Percentiles rank a stretch among this genome's conserved stretches.
phyloP scores from a whole-genome alignment of 2,797 vertebrate species.

The Pachyuromys duprasi region DNA sequence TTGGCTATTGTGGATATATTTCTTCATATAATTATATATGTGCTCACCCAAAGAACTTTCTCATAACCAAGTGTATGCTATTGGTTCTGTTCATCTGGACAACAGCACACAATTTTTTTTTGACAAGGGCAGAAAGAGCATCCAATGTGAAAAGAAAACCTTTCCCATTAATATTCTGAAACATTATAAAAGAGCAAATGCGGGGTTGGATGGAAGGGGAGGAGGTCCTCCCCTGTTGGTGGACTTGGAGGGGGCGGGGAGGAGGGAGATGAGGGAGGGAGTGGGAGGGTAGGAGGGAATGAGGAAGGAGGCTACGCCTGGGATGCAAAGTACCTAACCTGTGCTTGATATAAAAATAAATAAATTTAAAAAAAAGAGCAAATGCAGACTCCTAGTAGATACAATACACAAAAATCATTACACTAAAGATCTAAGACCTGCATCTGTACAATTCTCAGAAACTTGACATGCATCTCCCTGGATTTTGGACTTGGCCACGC shows the following conservation, averaged over 20 bases:
- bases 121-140: background rate
- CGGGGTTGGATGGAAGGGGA: no score
- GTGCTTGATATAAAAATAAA: no score
- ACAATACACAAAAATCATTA: background rate
- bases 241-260: no score
- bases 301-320: no score
- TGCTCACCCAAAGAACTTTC: background rate
- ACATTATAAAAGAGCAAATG: background rate
- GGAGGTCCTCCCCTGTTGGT: no score
- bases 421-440: background rate
- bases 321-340: no score
- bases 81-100: background rate
- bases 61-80: background rate
- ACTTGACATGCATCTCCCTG: background rate
- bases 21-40: background rate
- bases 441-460: background rate
- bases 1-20: background rate
- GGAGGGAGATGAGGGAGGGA: no score
- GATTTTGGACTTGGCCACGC: background rate
- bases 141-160: background rate
- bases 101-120: background rate
- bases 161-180: conserved; percentile 30
- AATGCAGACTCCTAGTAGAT: background rate
- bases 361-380: no score
- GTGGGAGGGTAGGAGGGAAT: no score